Evolutionary conservation across 2,797 vertebrate genomes (phyloP), one percentile per base, ranked within the genome.

Genomic region (Sparus aurata): DNA sequence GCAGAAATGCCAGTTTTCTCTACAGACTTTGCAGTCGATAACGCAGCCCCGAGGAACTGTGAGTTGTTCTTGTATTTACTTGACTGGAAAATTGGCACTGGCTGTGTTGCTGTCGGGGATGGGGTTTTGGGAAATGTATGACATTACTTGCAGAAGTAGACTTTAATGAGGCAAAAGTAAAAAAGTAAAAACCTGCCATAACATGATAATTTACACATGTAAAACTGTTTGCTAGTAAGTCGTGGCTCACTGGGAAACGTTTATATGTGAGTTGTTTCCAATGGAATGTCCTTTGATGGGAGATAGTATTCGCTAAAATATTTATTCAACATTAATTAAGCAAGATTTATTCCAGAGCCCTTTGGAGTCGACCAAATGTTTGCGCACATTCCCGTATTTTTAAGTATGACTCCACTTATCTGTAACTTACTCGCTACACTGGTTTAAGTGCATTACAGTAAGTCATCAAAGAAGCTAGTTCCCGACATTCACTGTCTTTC

Each of bases 401-500:
- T 3, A 34, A 20, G 54, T 34, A 17, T 53, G 41, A 57, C 18
- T 13, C 0, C 3, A 59, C 13, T 12, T 30, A 47, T 45, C 18
- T 17, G 30, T 27, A 15, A 49, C 41, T 22, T n/a, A 38, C 16
- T 8, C 9, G 18, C 25, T 4, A 2, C 11, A 7, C 12, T 34
- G 1, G 68, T 60, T 69, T 25, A 45, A 63, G 43, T 66, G 12
- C 45, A 57, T 68, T 61, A 69, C 52, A 27, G 7, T 60, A 73
- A 78, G 12, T 17, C 16, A 62, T 52, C 12, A 63, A 65, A 73
- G 18, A 41, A n/a, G 13, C 7, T 43, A 38, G 27, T 85, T 86
- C 60, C 64, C 54, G 43, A 49, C 34, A 76, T 57, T 47, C 0
- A 22, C 16, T 5, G 46, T 65, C 22, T 78, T 54, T 71, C 57